Evolutionary conservation across 2,888 invertebrate species (phyloP), one percentile per base, ranked within the genome.

Genomic region (Hyposoter dolosus): DNA sequence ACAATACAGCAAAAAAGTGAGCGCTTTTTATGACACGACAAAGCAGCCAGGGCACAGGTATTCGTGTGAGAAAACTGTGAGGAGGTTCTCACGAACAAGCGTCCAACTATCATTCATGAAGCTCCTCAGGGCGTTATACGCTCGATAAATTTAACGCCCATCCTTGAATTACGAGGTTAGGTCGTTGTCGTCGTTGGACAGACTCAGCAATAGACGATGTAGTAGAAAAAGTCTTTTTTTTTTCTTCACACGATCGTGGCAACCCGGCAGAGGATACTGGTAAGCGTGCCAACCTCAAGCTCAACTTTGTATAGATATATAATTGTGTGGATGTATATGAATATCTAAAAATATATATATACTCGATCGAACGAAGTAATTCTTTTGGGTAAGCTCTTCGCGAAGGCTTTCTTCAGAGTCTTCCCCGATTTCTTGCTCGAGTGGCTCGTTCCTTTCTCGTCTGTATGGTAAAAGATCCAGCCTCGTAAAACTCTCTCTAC

Each of bases 371-470:
- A 80, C 71, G 80, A n/a, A 71, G 83, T 85, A 85, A 83, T 83
- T 80, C 85, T 83, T n/a, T n/a, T 80, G 60, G 83, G 85, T 83
- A 83, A 83, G 85, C 85, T 82, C 76, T 83, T 80, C 83, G 56
- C 50, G 45, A 79, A 79, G 75, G 60, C 82, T 80, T 76, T 85
- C 53, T 78, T 53, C 71, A 15, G 66, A 72, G 63, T 80, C 78
- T 85, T 76, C 71, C 60, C 87, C 76, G 85, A 85, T 85, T 83
- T 83, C 76, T 69, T 76, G 80, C 85, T 80, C 83, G 85, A 85
- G 82, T 80, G 76, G 65, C 85, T 85, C 85, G 83, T 85, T 85
- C 80, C 85, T 85, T 83, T 85, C 85, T 85, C 83, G 85, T 85
- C 85, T 83, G 83, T 85, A 85, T 85, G 85, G 83, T 85, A 85